Evolutionary conservation across 2,113 vertebrate species (phyloP), one percentile per base, ranked within the genome.

Genomic region (Leucoraja erinaceus): DNA sequence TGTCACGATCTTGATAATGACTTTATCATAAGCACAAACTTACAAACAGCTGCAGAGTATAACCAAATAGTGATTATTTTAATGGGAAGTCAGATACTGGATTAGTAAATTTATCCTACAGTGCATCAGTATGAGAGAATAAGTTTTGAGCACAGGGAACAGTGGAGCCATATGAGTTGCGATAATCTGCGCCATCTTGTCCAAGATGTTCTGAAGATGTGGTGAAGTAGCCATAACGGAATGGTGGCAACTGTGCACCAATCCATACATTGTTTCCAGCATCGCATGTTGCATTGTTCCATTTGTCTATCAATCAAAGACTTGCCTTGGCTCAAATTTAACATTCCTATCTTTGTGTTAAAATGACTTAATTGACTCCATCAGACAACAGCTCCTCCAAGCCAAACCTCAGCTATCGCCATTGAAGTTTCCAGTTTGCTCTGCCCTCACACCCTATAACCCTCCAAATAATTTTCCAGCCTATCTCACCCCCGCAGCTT

Each of bases 61-160:
- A 83, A 83, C 54, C 11, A 22, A 83, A 83, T 56, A 59, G 79
- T 83, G 47, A 83, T 59, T 4, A 83, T 83, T 83, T 83, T 83
- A 28, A 83, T 56, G 20, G 20, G 22, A 79, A 79, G 14, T 14
- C 77, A 79, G 77, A 79, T 47, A 12, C 33, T 9, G 75, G 11
- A 33, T 77, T 33, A 77, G n/a, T 33, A 31, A 77, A 1, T 3
- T 16, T 77, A 33, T 77, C 75, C 33, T 79, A 31, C 77, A 16
- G 4, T 38, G 31, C 16, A 18, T 38, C 33, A 77, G 75, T 28
- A 12, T 7, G n/a, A 33, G 75, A 77, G 75, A n/a, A 4, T 31
- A n/a, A 10, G 2, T 77, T 31, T 2, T 77, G 75, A 33, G n/a
- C 75, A 79, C 14, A 47, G 77, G 33, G 12, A 38, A 14, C 14